Conservation (phyloP, 2,888 invertebrate species). For the Drosophila kuntzei region DNA sequence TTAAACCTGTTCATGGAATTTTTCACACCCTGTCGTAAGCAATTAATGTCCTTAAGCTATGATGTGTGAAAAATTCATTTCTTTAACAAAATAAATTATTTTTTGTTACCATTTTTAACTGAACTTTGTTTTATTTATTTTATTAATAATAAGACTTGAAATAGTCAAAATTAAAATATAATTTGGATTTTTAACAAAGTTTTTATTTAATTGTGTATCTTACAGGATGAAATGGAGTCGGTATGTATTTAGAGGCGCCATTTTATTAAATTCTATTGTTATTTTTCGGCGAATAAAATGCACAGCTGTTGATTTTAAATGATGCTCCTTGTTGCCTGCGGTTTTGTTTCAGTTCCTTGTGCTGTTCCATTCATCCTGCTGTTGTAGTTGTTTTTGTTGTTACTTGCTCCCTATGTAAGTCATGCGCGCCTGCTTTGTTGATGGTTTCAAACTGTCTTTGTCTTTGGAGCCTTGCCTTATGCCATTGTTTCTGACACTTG, state of each 20-base stretch:
- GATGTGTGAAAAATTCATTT: not conserved
- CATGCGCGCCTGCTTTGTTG: constrained; percentile 34
- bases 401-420: constrained; percentile 24
- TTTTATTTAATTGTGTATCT: not conserved
- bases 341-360: constrained; percentile 42
- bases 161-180: not conserved
- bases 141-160: too few relatives aligned
- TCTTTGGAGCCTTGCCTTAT: constrained; percentile 50
- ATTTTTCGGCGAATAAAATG: constrained; percentile 47
- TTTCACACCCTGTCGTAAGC: not conserved
- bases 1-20: not conserved
- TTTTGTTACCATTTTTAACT: not conserved
- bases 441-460: constrained; percentile 40
- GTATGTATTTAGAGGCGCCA: not conserved
- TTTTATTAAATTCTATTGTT: constrained; percentile 41
- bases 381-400: constrained; percentile 18
- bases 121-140: not conserved
- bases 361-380: constrained; percentile 28
- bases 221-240: constrained; percentile 7
- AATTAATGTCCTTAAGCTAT: not conserved
- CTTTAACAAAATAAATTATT: not conserved
- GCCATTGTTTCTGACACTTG: constrained; percentile 73
- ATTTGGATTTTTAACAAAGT: not conserved
- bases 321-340: constrained; percentile 58
- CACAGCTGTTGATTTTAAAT: constrained; percentile 79